phyloP scores from a whole-genome alignment of 2,888 invertebrate species.

The Galerucella pusilla region DNA sequence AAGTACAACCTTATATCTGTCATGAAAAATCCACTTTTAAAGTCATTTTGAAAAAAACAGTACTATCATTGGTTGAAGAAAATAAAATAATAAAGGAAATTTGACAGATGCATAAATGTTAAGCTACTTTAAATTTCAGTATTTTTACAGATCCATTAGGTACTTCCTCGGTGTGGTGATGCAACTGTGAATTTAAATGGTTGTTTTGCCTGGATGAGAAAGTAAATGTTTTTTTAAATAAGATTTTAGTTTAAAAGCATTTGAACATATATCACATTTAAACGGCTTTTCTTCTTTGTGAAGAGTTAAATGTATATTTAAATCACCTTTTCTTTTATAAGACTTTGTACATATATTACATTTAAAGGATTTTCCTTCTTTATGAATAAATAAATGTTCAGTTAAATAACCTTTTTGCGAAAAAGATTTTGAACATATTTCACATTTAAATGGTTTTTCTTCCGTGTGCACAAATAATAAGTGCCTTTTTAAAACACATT shows the following conservation, averaged over 20 bases:
- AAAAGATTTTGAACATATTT: not conserved
- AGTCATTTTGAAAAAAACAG: too few relatives aligned
- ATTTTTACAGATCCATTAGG: too few relatives aligned
- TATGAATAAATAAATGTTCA: not conserved
- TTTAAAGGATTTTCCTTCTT: not conserved
- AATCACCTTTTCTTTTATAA: not conserved
- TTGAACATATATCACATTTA: not conserved
- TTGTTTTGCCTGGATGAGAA: too few relatives aligned
- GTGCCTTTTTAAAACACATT: not conserved
- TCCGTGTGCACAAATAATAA: not conserved
- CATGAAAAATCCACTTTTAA: too few relatives aligned
- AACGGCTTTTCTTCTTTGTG: not conserved
- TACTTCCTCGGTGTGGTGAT: too few relatives aligned
- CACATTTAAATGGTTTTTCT: not conserved
- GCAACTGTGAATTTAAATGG: too few relatives aligned
- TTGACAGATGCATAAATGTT: too few relatives aligned
- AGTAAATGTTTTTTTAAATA: too few relatives aligned
- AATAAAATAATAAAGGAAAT: too few relatives aligned
- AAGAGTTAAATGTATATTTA: not conserved
- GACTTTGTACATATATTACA: not conserved
- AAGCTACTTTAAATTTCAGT: too few relatives aligned
- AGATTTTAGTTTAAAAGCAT: not conserved
- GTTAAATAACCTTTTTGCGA: not conserved
- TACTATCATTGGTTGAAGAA: too few relatives aligned
- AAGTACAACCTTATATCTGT: too few relatives aligned